Evolutionary conservation across 2,888 invertebrate species (phyloP).

Genomic region (Elegia similella): DNA sequence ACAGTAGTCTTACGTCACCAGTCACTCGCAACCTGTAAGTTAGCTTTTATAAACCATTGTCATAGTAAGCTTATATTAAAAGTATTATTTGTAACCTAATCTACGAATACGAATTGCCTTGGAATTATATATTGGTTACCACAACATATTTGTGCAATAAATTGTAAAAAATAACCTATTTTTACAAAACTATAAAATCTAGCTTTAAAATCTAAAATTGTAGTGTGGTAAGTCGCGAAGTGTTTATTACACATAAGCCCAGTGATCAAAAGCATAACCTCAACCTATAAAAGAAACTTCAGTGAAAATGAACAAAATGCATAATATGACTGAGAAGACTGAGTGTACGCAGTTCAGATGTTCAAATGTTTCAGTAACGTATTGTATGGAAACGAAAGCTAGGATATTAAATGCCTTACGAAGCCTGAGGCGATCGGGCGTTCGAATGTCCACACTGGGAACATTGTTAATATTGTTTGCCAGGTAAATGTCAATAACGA

Average conservation of each 20-base stretch:
- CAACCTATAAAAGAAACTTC: not conserved
- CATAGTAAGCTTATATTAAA: slow-evolving; percentile 25
- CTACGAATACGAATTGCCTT: slow-evolving; percentile 32
- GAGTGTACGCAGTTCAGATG: slow-evolving; percentile 7
- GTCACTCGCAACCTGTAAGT: slow-evolving; percentile 46
- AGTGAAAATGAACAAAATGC: slow-evolving; percentile 8
- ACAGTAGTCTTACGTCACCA: slow-evolving; percentile 37
- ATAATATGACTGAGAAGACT: slow-evolving; percentile 17
- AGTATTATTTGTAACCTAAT: slow-evolving; percentile 8
- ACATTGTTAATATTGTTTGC: not conserved
- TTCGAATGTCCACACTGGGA: not conserved
- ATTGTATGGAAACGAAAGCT: not conserved
- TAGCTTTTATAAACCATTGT: slow-evolving; percentile 49
- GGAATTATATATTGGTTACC: slow-evolving; percentile 34
- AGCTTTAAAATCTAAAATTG: slow-evolving; percentile 11
- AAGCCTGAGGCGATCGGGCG: slow-evolving; percentile 1
- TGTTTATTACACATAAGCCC: not conserved
- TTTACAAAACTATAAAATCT: slow-evolving; percentile 6
- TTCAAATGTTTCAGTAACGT: slow-evolving; percentile 4
- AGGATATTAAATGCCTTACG: slow-evolving; percentile 9
- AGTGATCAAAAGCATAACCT: not conserved
- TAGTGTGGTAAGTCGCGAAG: not conserved
- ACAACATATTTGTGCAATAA: slow-evolving; percentile 23
- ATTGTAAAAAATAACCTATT: slow-evolving; percentile 13
- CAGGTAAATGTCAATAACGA: not conserved